Evolutionary conservation across 2,797 vertebrate genomes (phyloP), one percentile per base, ranked within the genome.

Genomic region (Spatula versicolor): DNA sequence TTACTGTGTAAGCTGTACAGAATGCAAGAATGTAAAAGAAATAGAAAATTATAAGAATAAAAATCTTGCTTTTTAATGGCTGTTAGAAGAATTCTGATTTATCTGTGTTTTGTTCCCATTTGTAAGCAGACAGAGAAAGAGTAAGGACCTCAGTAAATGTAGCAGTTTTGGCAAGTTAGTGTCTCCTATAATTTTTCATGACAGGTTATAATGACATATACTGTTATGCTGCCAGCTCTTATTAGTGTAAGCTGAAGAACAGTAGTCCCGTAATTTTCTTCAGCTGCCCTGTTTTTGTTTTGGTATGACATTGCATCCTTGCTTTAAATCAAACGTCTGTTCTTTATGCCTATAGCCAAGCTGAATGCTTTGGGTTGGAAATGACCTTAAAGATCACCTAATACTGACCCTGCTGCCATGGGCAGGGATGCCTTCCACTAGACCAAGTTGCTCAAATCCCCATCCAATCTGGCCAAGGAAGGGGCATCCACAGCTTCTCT

Each of bases 151-250:
- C 54, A 79, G 45, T 63, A 92, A 87, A 83, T 81, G 26, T 78
- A 95, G 68, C 69, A 83, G 76, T 79, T 95, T 78, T 92, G 81
- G 35, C 77, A 96, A 92, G 58, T 73, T 78, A 41, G 54, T 86
- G 88, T 95, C 78, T 94, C 80, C 91, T 46, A 80, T 75, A 94
- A 96, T 95, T 91, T 96, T 96, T 95, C 83, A 95, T 78, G 93
- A 90, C 60, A 92, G 71, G 14, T 85, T 93, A 62, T 91, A 96
- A 93, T 87, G 93, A 96, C 83, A 97, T 79, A 85, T 78, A 83
- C 58, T 94, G 93, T 89, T 94, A 79, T 60, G 67, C 41, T 93
- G 64, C 89, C 90, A 96, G n/a, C 83, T 92, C 76, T 90, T 59
- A 95, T 97, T 93, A 94, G 56, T 5, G 8, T 84, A 74, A 86